phyloP scores from a whole-genome alignment of 2,113 vertebrate genomes.

The Talpa occidentalis region DNA sequence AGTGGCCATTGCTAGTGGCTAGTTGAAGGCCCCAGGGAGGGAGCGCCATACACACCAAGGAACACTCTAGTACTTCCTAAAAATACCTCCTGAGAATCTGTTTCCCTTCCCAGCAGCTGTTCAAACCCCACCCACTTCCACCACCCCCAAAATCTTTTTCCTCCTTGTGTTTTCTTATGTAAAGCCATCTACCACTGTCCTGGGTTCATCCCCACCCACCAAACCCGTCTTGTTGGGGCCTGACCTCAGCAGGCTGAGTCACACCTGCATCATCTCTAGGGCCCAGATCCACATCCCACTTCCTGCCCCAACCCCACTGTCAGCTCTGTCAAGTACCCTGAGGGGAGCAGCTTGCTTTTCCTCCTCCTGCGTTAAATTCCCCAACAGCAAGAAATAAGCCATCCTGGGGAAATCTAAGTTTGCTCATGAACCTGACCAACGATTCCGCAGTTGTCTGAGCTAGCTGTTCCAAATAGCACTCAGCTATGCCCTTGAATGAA shows the following conservation, averaged over 20 bases:
- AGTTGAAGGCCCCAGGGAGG: neutral
- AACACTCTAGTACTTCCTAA: neutral
- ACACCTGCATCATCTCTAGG: constrained; percentile 10
- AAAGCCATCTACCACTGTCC: constrained; percentile 23
- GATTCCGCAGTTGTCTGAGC: neutral
- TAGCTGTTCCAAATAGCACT: neutral
- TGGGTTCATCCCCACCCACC: constrained; percentile 39
- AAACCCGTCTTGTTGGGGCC: constrained; percentile 58
- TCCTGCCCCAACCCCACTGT: neutral
- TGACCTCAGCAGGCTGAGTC: constrained; percentile 74
- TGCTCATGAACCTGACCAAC: neutral
- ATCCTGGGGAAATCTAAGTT: neutral
- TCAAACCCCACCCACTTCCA: neutral
- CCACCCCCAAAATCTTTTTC: neutral
- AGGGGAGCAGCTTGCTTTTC: neutral
- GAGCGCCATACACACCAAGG: neutral
- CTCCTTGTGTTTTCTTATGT: neutral
- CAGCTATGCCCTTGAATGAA: constrained; percentile 54
- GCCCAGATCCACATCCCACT: constrained; percentile 8
- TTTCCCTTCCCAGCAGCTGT: neutral
- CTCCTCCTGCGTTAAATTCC: neutral
- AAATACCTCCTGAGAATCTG: neutral
- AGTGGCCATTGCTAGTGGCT: neutral
- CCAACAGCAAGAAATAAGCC: neutral
- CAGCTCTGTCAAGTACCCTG: neutral